Conservation (phyloP, 2,888 invertebrate genomes). For the Phalera bucephala region DNA sequence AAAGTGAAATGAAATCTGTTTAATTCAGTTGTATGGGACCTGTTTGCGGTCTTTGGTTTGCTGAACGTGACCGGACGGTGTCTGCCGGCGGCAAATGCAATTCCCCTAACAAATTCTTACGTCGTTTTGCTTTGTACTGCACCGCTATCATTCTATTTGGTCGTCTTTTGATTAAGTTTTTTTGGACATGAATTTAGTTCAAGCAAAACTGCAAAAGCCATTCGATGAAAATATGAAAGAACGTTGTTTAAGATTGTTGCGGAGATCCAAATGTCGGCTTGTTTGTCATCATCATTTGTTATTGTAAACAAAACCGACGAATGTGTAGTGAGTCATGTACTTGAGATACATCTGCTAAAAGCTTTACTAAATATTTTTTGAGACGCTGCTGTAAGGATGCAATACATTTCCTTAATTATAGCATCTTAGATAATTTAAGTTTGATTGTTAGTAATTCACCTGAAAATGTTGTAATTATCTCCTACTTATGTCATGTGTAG, state of each 20-base stretch:
- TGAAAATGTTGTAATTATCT: not conserved
- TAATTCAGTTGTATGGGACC: constrained; percentile 60
- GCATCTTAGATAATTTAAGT: not conserved
- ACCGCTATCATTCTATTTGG: constrained; percentile 21
- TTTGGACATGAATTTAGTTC: constrained; percentile 8
- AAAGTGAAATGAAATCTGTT: constrained; percentile 61
- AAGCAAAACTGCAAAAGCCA: constrained; percentile 13
- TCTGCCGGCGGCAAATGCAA: constrained; percentile 49
- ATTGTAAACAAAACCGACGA: constrained; percentile 60
- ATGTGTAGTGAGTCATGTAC: constrained; percentile 45
- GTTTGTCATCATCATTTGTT: constrained; percentile 55
- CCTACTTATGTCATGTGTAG: not conserved
- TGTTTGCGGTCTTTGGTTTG: constrained; percentile 76
- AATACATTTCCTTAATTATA: not conserved
- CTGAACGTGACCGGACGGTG: constrained; percentile 80
- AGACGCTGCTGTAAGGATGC: constrained; percentile 35
- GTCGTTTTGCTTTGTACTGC: constrained; percentile 20
- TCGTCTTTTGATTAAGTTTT: constrained; percentile 12
- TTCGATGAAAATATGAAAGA: constrained; percentile 3
- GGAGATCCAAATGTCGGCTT: constrained; percentile 18
- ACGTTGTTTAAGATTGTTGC: constrained; percentile 12
- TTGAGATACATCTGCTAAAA: constrained; percentile 61
- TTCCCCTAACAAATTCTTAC: constrained; percentile 41
- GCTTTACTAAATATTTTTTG: too few species aligned
- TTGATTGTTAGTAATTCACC: too few species aligned